Percentiles rank a stretch among this genome's conserved stretches.
Evolutionary conservation across 2,888 invertebrate species (phyloP).

Genomic region (Drosophila anomelani): DNA sequence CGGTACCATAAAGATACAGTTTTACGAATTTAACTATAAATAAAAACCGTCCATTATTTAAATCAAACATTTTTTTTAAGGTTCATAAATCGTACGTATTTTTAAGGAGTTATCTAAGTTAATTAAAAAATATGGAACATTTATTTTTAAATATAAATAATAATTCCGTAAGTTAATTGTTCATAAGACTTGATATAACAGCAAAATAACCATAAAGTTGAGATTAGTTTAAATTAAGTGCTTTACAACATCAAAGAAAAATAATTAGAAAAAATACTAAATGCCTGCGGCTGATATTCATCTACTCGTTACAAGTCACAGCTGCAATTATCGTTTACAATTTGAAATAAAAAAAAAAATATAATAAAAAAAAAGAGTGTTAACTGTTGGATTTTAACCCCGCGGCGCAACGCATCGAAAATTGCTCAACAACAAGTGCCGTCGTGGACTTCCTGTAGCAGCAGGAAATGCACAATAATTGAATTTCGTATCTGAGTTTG

Average conservation of each 20-base stretch:
- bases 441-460: constrained; percentile 30
- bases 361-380: constrained; percentile 9
- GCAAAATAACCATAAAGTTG: neutral
- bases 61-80: neutral
- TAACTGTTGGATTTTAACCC: constrained; percentile 8
- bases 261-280: neutral
- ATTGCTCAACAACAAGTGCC: constrained; percentile 33
- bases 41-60: neutral
- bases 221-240: neutral
- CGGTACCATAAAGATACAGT: neutral
- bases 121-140: neutral
- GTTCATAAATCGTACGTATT: neutral
- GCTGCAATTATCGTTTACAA: neutral
- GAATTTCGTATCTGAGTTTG: constrained; percentile 42
- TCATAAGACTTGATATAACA: neutral
- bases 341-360: constrained; percentile 9
- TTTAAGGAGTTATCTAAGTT: neutral
- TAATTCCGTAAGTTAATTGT: neutral
- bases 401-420: constrained; percentile 28
- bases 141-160: too few relatives aligned
- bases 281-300: neutral
- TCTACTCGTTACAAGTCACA: neutral
- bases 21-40: neutral
- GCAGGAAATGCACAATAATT: constrained; percentile 75
- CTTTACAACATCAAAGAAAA: neutral